These are phyloP conservation scores for Cotesia typhae DNA, from an alignment of 1,140 invertebrate species.

Conservation along the genomic window DNA sequence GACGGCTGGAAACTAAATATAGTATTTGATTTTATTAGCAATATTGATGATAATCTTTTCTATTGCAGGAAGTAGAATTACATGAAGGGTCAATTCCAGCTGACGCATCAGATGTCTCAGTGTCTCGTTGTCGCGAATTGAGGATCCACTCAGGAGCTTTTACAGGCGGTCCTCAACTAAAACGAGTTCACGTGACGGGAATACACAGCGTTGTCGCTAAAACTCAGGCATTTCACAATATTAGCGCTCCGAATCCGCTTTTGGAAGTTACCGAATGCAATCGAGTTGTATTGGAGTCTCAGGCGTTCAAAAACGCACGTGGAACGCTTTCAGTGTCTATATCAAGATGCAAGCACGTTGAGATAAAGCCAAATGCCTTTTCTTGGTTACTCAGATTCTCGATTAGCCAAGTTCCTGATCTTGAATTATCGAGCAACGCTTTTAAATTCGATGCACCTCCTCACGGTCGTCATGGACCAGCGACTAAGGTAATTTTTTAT, in stretches of 20 bases:
- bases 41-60: background rate
- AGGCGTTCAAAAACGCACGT: slow-evolving; percentile 67
- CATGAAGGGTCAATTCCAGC: slow-evolving; percentile 65
- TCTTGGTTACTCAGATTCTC: slow-evolving; percentile 71
- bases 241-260: slow-evolving; percentile 64
- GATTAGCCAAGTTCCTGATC: slow-evolving; percentile 66
- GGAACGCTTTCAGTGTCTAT: slow-evolving; percentile 71
- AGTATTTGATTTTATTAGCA: background rate
- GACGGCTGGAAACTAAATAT: too few relatives aligned
- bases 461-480: slow-evolving; percentile 66
- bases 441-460: slow-evolving; percentile 71
- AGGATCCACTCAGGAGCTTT: slow-evolving; percentile 67
- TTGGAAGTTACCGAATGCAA: slow-evolving; percentile 68
- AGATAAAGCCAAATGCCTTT: slow-evolving; percentile 71
- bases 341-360: slow-evolving; percentile 67
- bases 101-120: slow-evolving; percentile 68
- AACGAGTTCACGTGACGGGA: slow-evolving; percentile 63
- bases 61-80: slow-evolving; percentile 67
- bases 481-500: slow-evolving; percentile 65
- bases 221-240: slow-evolving; percentile 67
- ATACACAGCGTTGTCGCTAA: slow-evolving; percentile 65
- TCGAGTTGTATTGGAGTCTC: slow-evolving; percentile 65
- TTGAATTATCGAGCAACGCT: slow-evolving; percentile 68
- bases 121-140: slow-evolving; percentile 69
- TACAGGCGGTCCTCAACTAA: slow-evolving; percentile 59